Percentiles rank a stretch among this genome's conserved stretches.
Conservation (phyloP, 1,140 invertebrate species). For the Frieseomelitta varia region DNA sequence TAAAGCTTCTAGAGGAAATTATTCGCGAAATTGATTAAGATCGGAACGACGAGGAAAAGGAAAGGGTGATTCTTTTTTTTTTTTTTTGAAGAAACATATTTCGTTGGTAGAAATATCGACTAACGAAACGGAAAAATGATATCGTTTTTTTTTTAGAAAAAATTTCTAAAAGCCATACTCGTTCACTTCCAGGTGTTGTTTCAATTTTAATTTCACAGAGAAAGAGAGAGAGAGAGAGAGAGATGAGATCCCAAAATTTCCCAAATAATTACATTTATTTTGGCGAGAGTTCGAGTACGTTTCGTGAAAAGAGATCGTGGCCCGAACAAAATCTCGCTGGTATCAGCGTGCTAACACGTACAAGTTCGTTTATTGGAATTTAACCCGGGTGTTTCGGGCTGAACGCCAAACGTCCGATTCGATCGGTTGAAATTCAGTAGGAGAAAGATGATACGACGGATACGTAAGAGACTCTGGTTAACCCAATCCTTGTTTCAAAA, state of each 20-base stretch:
- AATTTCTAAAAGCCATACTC: too few relatives aligned
- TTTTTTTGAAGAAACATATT: background rate
- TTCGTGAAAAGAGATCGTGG: background rate
- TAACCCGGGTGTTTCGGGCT: background rate
- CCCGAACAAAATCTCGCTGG: background rate
- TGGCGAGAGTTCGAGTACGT: too few relatives aligned
- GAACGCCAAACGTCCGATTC: conserved; percentile 11
- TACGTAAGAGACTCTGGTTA: background rate
- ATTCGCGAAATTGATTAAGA: background rate
- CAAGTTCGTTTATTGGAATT: conserved; percentile 23
- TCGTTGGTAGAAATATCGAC: too few relatives aligned
- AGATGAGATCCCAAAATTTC: too few relatives aligned
- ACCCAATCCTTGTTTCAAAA: background rate
- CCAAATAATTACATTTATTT: too few relatives aligned
- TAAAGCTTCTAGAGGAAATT: background rate
- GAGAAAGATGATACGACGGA: conserved; percentile 5
- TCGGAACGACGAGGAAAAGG: background rate
- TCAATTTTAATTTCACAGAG: too few relatives aligned
- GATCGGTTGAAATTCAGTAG: conserved; percentile 26
- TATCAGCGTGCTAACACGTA: background rate
- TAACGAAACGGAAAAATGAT: background rate
- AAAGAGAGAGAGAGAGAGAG: too few relatives aligned
- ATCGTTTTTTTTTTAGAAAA: too few relatives aligned
- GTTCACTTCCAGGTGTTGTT: too few relatives aligned
- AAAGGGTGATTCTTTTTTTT: background rate